Evolutionary conservation across 2,113 vertebrate genomes (phyloP).

Genomic region (Coryphaenoides rupestris): DNA sequence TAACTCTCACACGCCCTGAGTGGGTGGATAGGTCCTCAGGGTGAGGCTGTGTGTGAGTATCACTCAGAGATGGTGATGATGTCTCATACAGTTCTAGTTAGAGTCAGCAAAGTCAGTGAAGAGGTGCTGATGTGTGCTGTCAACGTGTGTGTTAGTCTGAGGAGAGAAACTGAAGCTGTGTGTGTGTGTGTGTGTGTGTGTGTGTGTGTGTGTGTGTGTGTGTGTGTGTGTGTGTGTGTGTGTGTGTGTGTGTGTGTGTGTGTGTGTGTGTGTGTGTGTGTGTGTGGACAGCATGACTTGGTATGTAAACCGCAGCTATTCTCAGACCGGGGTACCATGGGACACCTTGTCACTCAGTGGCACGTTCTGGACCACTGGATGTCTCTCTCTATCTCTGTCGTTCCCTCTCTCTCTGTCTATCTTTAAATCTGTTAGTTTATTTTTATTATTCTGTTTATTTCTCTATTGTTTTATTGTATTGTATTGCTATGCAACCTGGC

Average conservation of each 20-base stretch:
- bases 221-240: background rate
- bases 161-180: background rate
- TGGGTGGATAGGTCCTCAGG: slow-evolving; percentile 17
- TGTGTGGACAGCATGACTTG: slow-evolving; percentile 12
- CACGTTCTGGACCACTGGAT: slow-evolving; percentile 12
- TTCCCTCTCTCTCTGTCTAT: background rate
- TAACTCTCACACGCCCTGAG: background rate
- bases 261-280: background rate
- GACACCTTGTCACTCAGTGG: slow-evolving; percentile 16
- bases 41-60: slow-evolving; percentile 6
- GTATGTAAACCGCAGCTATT: slow-evolving; percentile 44
- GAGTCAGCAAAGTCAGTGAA: slow-evolving; percentile 5
- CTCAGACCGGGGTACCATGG: slow-evolving; percentile 31
- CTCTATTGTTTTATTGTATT: too few relatives aligned
- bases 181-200: slow-evolving; percentile 1
- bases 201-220: slow-evolving; percentile 10
- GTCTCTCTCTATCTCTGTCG: slow-evolving; percentile 6
- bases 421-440: too few relatives aligned
- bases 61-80: background rate
- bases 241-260: slow-evolving; percentile 2
- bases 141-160: slow-evolving; percentile 12
- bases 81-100: slow-evolving; percentile 5
- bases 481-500: too few relatives aligned
- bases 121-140: slow-evolving; percentile 17
- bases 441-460: too few relatives aligned